Evolutionary conservation across 2,888 invertebrate species (phyloP).

Genomic region (Phymatocera aterrima): DNA sequence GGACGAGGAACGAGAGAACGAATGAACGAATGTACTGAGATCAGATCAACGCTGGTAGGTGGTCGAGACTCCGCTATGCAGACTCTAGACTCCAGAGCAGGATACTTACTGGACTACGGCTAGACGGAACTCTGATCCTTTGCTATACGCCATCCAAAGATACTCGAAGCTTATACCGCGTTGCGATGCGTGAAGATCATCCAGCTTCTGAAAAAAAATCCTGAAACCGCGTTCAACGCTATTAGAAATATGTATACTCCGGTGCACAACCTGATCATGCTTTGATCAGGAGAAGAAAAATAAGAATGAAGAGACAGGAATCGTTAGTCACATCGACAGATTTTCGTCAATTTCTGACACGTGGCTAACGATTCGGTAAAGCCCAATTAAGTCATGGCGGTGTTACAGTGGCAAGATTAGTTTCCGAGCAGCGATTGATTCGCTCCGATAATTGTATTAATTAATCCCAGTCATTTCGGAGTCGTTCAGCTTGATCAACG

Average conservation of each 20-base stretch:
- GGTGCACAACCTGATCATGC: no score
- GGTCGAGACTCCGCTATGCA: slow-evolving; percentile 66
- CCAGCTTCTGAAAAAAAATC: background rate
- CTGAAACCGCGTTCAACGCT: background rate
- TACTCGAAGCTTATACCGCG: slow-evolving; percentile 63
- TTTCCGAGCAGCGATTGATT: slow-evolving; percentile 17
- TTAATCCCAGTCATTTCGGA: slow-evolving; percentile 23
- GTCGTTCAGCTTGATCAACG: background rate
- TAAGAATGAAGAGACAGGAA: background rate
- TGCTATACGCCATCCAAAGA: slow-evolving; percentile 50
- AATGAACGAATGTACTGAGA: slow-evolving; percentile 68
- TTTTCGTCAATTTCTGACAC: background rate
- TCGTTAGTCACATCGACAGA: no score
- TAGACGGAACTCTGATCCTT: background rate
- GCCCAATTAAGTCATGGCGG: slow-evolving; percentile 19
- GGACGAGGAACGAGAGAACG: slow-evolving; percentile 64
- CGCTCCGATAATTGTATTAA: slow-evolving; percentile 31
- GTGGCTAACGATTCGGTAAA: slow-evolving; percentile 35
- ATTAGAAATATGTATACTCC: background rate
- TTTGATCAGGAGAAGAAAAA: no score
- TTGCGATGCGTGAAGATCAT: no score
- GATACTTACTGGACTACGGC: slow-evolving; percentile 49
- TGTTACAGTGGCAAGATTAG: slow-evolving; percentile 18
- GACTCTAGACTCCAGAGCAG: slow-evolving; percentile 54
- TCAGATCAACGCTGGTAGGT: slow-evolving; percentile 74